phyloP scores from a whole-genome alignment of 2,797 vertebrate genomes.

The Chelidonichthys spinosus region DNA sequence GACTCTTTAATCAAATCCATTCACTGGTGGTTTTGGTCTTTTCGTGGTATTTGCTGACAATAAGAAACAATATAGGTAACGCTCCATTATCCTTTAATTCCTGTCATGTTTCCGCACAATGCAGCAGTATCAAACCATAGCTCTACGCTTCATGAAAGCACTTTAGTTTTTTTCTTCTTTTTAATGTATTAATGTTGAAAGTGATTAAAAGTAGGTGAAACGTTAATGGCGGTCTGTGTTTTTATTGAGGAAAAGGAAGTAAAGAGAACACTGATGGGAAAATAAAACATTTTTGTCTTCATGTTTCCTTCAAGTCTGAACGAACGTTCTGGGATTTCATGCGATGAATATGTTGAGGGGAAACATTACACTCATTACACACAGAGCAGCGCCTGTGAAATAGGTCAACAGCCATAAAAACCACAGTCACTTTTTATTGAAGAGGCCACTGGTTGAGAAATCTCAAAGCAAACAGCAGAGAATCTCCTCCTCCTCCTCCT shows the following conservation, averaged over 20 bases:
- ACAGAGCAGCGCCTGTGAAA: constrained; percentile 33
- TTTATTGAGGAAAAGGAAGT: constrained; percentile 7
- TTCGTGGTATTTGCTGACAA: constrained; percentile 4
- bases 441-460: constrained; percentile 40
- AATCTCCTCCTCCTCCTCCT: background rate
- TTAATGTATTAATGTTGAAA: constrained; percentile 42
- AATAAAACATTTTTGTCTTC: background rate
- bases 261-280: background rate
- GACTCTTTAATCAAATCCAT: background rate
- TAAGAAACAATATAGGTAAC: background rate
- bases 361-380: background rate
- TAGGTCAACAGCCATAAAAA: constrained; percentile 64
- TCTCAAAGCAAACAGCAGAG: constrained; percentile 41
- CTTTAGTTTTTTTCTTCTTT: constrained; percentile 53
- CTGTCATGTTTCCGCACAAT: constrained; percentile 31
- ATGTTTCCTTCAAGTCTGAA: no score
- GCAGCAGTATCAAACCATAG: constrained; percentile 29
- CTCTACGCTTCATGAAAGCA: constrained; percentile 46
- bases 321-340: background rate
- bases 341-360: background rate
- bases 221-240: constrained; percentile 11
- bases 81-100: background rate
- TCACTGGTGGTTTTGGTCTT: constrained; percentile 11
- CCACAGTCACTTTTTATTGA: constrained; percentile 42
- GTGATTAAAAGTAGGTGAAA: constrained; percentile 55